Percentiles rank a stretch among this genome's conserved stretches.
These are phyloP conservation scores for Pseudocheirus occidentalis DNA, from an alignment of 2,797 vertebrate genomes.

Conservation along the genomic window DNA sequence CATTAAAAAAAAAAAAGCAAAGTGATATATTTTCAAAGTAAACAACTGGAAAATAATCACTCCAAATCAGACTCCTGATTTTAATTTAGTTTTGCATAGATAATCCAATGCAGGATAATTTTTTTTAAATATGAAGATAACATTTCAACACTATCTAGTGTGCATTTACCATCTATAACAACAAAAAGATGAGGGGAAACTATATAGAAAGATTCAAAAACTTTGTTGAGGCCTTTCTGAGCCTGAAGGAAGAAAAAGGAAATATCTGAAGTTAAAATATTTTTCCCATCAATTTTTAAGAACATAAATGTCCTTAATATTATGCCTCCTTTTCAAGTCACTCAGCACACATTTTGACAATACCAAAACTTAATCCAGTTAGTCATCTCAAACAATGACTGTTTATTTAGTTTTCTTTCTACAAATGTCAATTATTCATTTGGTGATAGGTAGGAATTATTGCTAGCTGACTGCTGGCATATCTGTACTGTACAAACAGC, in stretches of 20 bases:
- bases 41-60: neutral
- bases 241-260: neutral
- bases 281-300: constrained; percentile 22
- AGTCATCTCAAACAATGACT: neutral
- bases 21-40: constrained; percentile 33
- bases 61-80: neutral
- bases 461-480: neutral
- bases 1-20: constrained; percentile 44
- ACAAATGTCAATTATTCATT: neutral
- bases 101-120: neutral
- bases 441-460: constrained; percentile 23
- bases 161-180: neutral
- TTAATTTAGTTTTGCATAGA: neutral
- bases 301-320: constrained; percentile 1
- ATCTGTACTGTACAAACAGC: neutral
- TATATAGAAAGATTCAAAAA: neutral
- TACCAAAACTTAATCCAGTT: neutral
- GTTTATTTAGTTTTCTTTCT: constrained; percentile 25
- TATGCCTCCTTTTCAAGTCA: constrained; percentile 46
- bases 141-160: neutral
- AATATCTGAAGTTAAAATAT: neutral
- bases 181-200: neutral
- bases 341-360: constrained; percentile 7
- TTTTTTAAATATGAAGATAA: neutral
- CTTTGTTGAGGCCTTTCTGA: neutral